A percentile compares a stretch with the other conserved stretches of the same genome.
These are phyloP conservation scores for Drosophila yooni DNA, from an alignment of 2,888 invertebrate genomes.

Conservation along the genomic window DNA sequence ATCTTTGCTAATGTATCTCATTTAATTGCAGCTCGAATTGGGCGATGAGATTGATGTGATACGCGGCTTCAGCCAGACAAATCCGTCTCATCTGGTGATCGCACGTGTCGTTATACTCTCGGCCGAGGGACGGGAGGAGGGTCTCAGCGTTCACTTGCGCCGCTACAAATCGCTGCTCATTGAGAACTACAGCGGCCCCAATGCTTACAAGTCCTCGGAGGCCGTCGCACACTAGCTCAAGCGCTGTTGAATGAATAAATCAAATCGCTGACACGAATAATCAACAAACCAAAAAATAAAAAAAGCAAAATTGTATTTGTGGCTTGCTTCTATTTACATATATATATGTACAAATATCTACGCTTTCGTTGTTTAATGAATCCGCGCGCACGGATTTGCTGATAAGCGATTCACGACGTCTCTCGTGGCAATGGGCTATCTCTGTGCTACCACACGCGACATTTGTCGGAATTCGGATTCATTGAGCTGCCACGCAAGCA, in stretches of 20 bases:
- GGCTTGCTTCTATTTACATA: slow-evolving; percentile 20
- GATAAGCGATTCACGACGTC: slow-evolving; percentile 18
- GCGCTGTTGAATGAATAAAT: slow-evolving; percentile 16
- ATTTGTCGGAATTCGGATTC: slow-evolving; percentile 74
- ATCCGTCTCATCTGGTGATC: slow-evolving; percentile 89
- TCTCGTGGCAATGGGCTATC: background rate
- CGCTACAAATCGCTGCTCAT: slow-evolving; percentile 90
- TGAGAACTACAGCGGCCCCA: slow-evolving; percentile 88
- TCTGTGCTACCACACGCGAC: slow-evolving; percentile 76
- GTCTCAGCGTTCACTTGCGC: slow-evolving; percentile 87
- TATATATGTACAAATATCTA: slow-evolving; percentile 13
- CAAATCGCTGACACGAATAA: slow-evolving; percentile 10
- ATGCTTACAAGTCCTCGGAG: slow-evolving; percentile 84
- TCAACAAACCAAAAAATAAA: slow-evolving; percentile 4
- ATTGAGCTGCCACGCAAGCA: slow-evolving; percentile 79
- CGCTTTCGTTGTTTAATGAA: slow-evolving; percentile 18
- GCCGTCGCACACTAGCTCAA: slow-evolving; percentile 84
- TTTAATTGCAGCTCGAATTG: slow-evolving; percentile 86
- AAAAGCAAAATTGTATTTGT: slow-evolving; percentile 7
- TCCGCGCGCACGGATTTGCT: slow-evolving; percentile 27
- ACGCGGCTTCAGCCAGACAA: slow-evolving; percentile 88
- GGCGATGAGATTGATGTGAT: slow-evolving; percentile 93
- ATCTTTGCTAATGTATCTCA: background rate
- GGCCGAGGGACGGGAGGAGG: slow-evolving; percentile 86
- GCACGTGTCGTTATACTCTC: slow-evolving; percentile 89